Evolutionary conservation across 2,888 invertebrate genomes (phyloP).

Genomic region (Tachina fera): DNA sequence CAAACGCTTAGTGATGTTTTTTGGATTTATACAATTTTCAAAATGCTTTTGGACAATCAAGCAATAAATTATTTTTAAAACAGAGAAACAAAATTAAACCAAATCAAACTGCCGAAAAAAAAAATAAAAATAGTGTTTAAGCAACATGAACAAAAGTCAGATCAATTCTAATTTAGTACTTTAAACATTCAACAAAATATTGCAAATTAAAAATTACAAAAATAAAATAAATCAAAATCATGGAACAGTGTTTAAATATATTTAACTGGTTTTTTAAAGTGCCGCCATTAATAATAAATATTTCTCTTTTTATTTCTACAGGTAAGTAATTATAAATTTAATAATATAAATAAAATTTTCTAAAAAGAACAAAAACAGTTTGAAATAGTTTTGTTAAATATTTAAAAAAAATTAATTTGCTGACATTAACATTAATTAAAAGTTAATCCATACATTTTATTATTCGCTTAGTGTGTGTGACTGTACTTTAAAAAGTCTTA

Average conservation of each 20-base stretch:
- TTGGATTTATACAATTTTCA: slow-evolving; percentile 44
- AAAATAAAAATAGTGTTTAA: slow-evolving; percentile 55
- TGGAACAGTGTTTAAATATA: slow-evolving; percentile 56
- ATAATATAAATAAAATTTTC: not conserved
- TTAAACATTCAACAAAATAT: slow-evolving; percentile 51
- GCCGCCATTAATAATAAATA: slow-evolving; percentile 48
- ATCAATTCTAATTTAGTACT: slow-evolving; percentile 75
- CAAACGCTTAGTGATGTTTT: slow-evolving; percentile 49
- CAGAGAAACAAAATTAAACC: slow-evolving; percentile 41
- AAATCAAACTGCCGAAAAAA: slow-evolving; percentile 30
- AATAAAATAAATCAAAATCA: slow-evolving; percentile 27
- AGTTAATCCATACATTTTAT: not conserved
- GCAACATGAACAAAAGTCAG: slow-evolving; percentile 77
- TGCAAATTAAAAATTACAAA: not conserved
- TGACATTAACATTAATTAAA: too few species aligned
- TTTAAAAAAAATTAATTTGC: not conserved
- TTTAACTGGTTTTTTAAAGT: slow-evolving; percentile 24
- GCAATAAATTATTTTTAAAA: slow-evolving; percentile 36
- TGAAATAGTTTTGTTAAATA: not conserved
- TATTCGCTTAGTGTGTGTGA: too few species aligned
- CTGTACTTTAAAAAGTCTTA: too few species aligned
- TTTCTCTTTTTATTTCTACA: slow-evolving; percentile 56
- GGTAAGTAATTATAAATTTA: slow-evolving; percentile 42
- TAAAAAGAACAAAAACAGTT: too few species aligned
- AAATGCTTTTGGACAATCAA: slow-evolving; percentile 12